Evolutionary conservation across 2,113 vertebrate genomes (phyloP).

Genomic region (Chlorocebus sabaeus): DNA sequence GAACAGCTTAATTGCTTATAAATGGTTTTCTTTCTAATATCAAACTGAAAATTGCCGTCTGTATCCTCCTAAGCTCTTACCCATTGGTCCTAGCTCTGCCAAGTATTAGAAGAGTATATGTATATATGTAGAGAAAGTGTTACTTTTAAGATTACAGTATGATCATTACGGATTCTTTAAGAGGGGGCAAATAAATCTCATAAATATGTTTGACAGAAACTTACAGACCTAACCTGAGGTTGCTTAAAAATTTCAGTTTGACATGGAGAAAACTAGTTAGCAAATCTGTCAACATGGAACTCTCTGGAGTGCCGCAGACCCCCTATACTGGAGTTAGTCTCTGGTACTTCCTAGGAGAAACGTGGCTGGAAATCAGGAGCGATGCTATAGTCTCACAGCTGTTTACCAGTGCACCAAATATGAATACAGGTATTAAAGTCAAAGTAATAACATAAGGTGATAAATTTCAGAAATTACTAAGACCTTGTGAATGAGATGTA

Average conservation of each 20-base stretch:
- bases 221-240: not conserved
- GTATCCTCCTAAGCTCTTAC: not conserved
- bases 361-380: not conserved
- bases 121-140: not conserved
- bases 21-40: not conserved
- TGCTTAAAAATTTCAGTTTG: constrained; percentile 9
- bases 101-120: not conserved
- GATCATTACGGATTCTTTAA: constrained; percentile 3
- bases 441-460: not conserved
- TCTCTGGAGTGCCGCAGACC: not conserved
- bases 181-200: not conserved
- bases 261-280: not conserved
- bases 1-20: not conserved
- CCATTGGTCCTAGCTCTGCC: not conserved
- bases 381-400: not conserved
- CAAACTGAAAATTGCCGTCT: not conserved
- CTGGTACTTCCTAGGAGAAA: not conserved
- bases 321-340: not conserved
- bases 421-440: not conserved
- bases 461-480: not conserved
- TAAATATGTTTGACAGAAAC: not conserved
- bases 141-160: not conserved
- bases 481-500: not conserved
- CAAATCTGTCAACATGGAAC: not conserved
- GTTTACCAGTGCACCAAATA: not conserved